Evolutionary conservation across 2,888 invertebrate genomes (phyloP), one percentile per base, ranked within the genome.

Genomic region (Cabera pusaria): DNA sequence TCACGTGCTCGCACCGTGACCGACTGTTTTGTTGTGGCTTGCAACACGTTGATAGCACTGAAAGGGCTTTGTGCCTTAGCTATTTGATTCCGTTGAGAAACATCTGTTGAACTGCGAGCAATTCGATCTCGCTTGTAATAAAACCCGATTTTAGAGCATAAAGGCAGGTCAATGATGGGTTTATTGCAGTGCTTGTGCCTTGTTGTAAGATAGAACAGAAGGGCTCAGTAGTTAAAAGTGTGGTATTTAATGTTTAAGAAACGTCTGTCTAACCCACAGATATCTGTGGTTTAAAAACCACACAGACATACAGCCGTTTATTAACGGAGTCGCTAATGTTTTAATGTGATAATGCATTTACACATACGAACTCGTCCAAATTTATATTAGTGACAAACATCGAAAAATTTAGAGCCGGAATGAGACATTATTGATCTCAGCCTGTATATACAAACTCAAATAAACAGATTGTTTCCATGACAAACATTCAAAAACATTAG

Each of bases 1-100:
- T 68, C 63, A 61, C 63, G 66, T 67, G 71, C 46, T 73, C 59
- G 31, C 59, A 73, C 71, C 75, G 75, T 82, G 75, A 82, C 83
- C 44, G 62, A 56, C 57, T 66, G 60, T 67, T 73, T 70, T 71
- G 70, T 72, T 71, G 65, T 65, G 63, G 63, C 34, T 64, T 64
- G 60, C 59, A 57, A 55, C 60, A 66, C 49, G 44, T 44, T 42
- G 44, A 46, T 37, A 44, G 34, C 54, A 47, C 49, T 44, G 51
- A 62, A 58, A 59, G 56, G 56, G 54, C 54, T 56, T 56, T 51
- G 41, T 42, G 22, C 17, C 35, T 32, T 14, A 31, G 18, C 25
- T 32, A 35, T 40, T 29, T 34, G 14, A 40, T 25, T 34, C 6
- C 20, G 50, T 41, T 43, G 43, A 41, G 36, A 19, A 29, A 19